phyloP scores from a whole-genome alignment of 1,140 invertebrate species.

The Phymastichus coffea region DNA sequence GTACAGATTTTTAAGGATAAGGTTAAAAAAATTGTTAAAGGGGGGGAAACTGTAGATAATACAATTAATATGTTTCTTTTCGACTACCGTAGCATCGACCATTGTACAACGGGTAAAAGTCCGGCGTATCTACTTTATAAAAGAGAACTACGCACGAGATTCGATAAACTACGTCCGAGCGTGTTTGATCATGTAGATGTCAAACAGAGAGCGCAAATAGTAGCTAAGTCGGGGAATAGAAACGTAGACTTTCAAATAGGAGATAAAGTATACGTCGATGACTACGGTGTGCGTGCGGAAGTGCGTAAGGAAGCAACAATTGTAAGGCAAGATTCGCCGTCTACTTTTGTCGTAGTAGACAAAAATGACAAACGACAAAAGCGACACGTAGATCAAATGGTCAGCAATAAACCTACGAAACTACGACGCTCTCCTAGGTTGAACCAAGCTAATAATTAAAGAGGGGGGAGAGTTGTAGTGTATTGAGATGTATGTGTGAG shows the following conservation, averaged over 20 bases:
- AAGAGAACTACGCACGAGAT: slow-evolving; percentile 18
- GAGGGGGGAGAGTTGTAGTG: too few relatives aligned
- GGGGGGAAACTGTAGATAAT: slow-evolving; percentile 7
- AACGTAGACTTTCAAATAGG: too few relatives aligned
- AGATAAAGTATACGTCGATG: too few relatives aligned
- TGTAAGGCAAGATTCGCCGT: background rate
- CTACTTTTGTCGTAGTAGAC: background rate
- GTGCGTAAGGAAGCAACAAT: too few relatives aligned
- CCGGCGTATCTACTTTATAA: slow-evolving; percentile 14
- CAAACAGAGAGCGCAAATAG: slow-evolving; percentile 3
- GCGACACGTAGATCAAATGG: slow-evolving; percentile 5
- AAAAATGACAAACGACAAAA: background rate
- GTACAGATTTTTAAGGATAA: slow-evolving; percentile 43
- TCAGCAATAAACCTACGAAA: too few relatives aligned
- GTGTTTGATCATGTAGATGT: slow-evolving; percentile 4
- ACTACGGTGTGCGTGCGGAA: too few relatives aligned
- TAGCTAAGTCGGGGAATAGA: background rate
- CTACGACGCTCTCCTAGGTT: background rate
- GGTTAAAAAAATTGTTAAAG: slow-evolving; percentile 33
- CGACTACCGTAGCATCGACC: slow-evolving; percentile 11
- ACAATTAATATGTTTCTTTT: slow-evolving; percentile 21
- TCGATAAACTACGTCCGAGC: slow-evolving; percentile 2
- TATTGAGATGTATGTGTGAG: too few relatives aligned
- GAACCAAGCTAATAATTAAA: too few relatives aligned
- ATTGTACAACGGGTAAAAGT: slow-evolving; percentile 16